Base-by-base conservation (phyloP, 1,140 invertebrate genomes). In the Odontomachus brunneus region DNA sequence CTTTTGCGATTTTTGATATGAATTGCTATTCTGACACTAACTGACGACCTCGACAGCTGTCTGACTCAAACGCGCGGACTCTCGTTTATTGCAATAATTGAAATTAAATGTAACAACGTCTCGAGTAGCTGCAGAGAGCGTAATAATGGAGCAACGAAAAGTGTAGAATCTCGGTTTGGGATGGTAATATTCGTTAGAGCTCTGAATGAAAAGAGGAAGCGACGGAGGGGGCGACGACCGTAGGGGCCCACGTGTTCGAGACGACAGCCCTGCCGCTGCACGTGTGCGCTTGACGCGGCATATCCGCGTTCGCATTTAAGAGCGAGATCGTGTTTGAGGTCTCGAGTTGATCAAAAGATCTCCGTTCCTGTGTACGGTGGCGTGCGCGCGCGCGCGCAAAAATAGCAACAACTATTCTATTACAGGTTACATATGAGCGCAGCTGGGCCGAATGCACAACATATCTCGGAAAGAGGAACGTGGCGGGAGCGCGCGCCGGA, bases 281-380 rank as follows among this genome's bases (percentile, higher is more conserved):
- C 75, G 75, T 80, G 84, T 44, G 11, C 55, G 73, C 66, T 83
- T 83, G 74, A 85, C 72, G 80, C 81, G 82, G 72, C 55, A 63
- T 62, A 73, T 59, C 59, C 65, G 59, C 71, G 75, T 33, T 80
- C 71, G 75, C 75, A 80, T 80, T 80, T 80, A 69, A 87, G 81
- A 75, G 60, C 81, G 60, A 49, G 71, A 75, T 75, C 72, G 55
- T 26, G 65, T 60, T 57, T 71, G 66, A 87, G 84, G 53, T 76
- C 73, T 63, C 65, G 82, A 74, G 82, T 76, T 84, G 86, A 87
- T 86, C 86, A 84, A 87, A 80, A 78, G 81, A 73, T 63, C 81
- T 44, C 72, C 72, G 65, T 83, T 59, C 63, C 49, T 69, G 33
- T 69, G 75, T 69, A 69, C 49, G 59, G 22, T 75, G 53, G 67